phyloP scores from a whole-genome alignment of 2,888 invertebrate species.

The Callyntrura guangdongensis region DNA sequence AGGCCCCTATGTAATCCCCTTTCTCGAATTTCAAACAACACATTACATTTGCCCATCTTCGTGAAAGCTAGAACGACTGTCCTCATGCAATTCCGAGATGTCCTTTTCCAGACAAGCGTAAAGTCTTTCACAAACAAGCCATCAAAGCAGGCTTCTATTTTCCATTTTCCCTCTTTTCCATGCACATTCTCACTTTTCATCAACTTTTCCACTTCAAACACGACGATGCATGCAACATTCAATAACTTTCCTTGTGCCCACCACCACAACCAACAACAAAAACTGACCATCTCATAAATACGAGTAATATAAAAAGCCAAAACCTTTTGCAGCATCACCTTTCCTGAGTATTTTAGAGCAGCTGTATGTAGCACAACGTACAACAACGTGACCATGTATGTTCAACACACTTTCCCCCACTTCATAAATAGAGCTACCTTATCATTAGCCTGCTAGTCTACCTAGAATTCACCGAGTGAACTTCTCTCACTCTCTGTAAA shows the following conservation, averaged over 20 bases:
- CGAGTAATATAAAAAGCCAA: slow-evolving; percentile 16
- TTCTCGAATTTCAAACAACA: slow-evolving; percentile 49
- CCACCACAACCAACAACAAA: not conserved
- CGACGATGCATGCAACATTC: slow-evolving; percentile 7
- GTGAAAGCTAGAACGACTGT: too few relatives aligned
- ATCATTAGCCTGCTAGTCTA: slow-evolving; percentile 5
- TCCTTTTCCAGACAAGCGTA: not conserved
- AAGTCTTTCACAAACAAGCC: slow-evolving; percentile 20
- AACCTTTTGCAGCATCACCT: slow-evolving; percentile 35
- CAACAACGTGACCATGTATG: not conserved
- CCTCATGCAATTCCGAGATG: too few relatives aligned
- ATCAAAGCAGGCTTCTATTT: not conserved
- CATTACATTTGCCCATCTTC: not conserved
- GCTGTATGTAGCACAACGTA: not conserved
- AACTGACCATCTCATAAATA: slow-evolving; percentile 66
- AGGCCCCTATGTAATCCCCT: slow-evolving; percentile 51
- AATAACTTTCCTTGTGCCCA: slow-evolving; percentile 15
- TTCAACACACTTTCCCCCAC: not conserved
- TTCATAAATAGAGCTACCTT: not conserved
- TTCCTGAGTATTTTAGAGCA: not conserved
- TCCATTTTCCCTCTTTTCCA: not conserved
- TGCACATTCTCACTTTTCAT: slow-evolving; percentile 33
- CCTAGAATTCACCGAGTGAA: not conserved
- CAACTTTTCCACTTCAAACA: not conserved
- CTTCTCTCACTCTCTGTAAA: too few relatives aligned